Percentiles rank a stretch among this genome's conserved stretches.
These are phyloP conservation scores for Noturus placidus DNA, from an alignment of 2,113 vertebrate species.

Conservation along the genomic window DNA sequence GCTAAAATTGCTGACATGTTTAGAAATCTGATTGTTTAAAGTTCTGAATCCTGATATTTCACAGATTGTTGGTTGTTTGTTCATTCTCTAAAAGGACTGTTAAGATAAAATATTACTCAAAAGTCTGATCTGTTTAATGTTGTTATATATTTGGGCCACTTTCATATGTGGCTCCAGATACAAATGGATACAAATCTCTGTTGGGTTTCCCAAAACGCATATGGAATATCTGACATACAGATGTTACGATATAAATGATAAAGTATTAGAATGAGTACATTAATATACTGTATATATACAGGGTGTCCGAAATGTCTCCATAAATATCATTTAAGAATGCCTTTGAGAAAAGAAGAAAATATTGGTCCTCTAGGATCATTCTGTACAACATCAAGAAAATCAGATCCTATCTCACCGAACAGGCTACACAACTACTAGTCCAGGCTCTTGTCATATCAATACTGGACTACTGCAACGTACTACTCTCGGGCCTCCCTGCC, in stretches of 20 bases:
- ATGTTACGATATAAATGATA: background rate
- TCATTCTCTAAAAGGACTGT: background rate
- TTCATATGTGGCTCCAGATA: background rate
- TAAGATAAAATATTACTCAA: background rate
- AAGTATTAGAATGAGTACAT: background rate
- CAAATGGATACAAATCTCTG: background rate
- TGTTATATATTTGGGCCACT: background rate
- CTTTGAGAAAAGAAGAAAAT: too few relatives aligned
- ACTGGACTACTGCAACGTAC: too few relatives aligned
- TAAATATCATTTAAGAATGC: too few relatives aligned
- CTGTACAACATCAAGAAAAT: too few relatives aligned
- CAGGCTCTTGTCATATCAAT: too few relatives aligned
- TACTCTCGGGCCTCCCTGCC: too few relatives aligned
- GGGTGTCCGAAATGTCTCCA: too few relatives aligned
- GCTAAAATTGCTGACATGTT: background rate
- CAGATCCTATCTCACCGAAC: too few relatives aligned
- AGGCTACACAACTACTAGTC: too few relatives aligned
- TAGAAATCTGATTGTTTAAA: background rate
- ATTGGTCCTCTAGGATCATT: too few relatives aligned
- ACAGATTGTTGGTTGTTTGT: background rate
- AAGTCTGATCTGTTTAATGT: background rate
- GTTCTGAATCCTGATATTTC: too few relatives aligned
- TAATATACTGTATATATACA: background rate
- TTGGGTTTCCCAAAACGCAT: background rate
- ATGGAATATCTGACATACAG: background rate